Percentiles rank a stretch among this genome's conserved stretches.
These are phyloP conservation scores for Syngnathus acus DNA, from an alignment of 2,797 vertebrate species.

Conservation along the genomic window DNA sequence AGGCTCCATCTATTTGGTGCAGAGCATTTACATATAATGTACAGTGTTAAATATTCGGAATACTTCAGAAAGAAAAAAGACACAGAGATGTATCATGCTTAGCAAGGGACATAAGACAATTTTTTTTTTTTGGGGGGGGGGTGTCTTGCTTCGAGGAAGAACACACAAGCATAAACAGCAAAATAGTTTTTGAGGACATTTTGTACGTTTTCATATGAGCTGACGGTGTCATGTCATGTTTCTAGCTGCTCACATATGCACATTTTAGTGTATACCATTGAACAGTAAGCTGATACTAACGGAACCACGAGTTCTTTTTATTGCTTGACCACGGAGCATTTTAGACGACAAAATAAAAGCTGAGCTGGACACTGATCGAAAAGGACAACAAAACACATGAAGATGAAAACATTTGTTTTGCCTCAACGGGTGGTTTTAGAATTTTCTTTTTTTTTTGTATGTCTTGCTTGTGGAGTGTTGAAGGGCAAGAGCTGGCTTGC, in stretches of 20 bases:
- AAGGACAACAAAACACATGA: conserved; percentile 20
- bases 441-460: conserved; percentile 27
- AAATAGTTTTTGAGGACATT: conserved; percentile 96
- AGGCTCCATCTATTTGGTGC: conserved; percentile 68
- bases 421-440: conserved; percentile 47
- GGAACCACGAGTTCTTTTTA: conserved; percentile 83
- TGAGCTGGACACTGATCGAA: conserved; percentile 69
- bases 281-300: conserved; percentile 86
- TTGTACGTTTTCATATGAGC: conserved; percentile 99
- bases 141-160: conserved; percentile 78
- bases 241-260: conserved; percentile 95
- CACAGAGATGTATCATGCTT: conserved; percentile 79
- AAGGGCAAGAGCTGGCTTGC: conserved; percentile 85
- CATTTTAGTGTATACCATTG: conserved; percentile 96
- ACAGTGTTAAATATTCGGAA: conserved; percentile 87
- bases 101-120: conserved; percentile 57
- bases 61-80: conserved; percentile 77
- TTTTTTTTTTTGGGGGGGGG: conserved; percentile 49
- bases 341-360: conserved; percentile 74
- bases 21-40: conserved; percentile 79
- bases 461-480: conserved; percentile 83
- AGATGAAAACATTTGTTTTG: conserved; percentile 61
- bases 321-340: conserved; percentile 83
- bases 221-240: conserved; percentile 95
- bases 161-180: conserved; percentile 76